Evolutionary conservation across 2,888 invertebrate species (phyloP), one percentile per base, ranked within the genome.

Genomic region (Philonicus albiceps): DNA sequence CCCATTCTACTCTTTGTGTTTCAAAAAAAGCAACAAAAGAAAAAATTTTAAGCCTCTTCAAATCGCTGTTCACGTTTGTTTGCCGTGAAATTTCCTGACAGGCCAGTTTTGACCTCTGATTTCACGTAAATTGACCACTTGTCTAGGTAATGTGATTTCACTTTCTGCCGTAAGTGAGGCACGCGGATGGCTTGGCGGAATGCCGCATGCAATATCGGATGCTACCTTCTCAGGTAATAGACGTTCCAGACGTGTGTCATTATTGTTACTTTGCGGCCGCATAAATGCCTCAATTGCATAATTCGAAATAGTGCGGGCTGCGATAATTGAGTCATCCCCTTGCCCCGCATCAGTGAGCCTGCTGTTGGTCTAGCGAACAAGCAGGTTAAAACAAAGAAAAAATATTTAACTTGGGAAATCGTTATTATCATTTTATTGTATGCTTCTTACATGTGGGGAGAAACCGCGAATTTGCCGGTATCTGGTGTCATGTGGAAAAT

Each of bases 131-230:
- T 78, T 27, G 43, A 78, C 78, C 49, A 49, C 30, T 64, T 78
- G 40, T n/a, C 78, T 49, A 22, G 43, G 34, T 37, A 43, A 16
- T 49, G 78, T 49, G 78, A 78, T 78, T 78, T 78, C 78, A 78
- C 78, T 78, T 78, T 78, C 78, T 30, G 49, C 49, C 8, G 27
- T 49, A n/a, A 49, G n/a, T 49, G 6, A 40, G 53, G 78, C 27
- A 78, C 76, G 78, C 64, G 11, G 27, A 27, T 64, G 64, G 64
- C 64, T 16, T 64, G 64, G 27, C 27, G 11, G 78, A 78, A 27
- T 78, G 49, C 78, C 40, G 19, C 64, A 49, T 78, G 78, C 78
- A 78, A 78, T 43, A 78, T n/a, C 78, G 78, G 78, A 78, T 78
- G 78, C 78, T 78, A 78, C 78, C 78, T 78, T 53, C 78, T 49